These are phyloP conservation scores for Tragulus kanchil DNA, from an alignment of 2,113 vertebrate species.

Conservation along the genomic window DNA sequence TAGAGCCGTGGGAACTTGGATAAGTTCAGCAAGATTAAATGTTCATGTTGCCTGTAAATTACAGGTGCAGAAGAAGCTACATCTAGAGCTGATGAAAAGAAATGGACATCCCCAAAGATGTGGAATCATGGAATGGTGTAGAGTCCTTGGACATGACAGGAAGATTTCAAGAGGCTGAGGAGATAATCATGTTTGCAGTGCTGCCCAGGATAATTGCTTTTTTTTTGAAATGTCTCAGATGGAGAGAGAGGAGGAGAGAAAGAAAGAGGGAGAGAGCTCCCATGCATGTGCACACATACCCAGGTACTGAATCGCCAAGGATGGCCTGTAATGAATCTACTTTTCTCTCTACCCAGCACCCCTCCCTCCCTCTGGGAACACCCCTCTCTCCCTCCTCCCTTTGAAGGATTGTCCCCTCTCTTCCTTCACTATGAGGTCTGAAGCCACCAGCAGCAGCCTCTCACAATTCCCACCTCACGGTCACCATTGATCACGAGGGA, in stretches of 20 bases:
- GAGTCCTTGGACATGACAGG: no score
- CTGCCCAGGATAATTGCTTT: not conserved
- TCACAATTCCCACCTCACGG: not conserved
- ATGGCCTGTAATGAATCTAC: not conserved
- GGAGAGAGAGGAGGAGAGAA: not conserved
- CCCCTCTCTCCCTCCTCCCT: not conserved
- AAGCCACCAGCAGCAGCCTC: not conserved
- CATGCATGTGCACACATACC: not conserved
- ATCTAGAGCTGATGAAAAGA: conserved; percentile 12
- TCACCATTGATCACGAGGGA: not conserved
- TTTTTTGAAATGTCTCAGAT: conserved; percentile 9
- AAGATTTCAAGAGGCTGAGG: not conserved
- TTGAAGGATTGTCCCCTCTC: not conserved
- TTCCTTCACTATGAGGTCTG: not conserved
- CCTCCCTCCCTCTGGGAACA: not conserved
- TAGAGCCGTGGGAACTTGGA: not conserved
- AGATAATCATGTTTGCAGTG: not conserved
- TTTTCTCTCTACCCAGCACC: not conserved
- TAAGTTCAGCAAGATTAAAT: conserved; percentile 12
- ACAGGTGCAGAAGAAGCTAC: not conserved
- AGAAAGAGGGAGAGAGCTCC: not conserved
- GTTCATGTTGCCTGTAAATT: not conserved
- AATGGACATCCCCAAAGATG: not conserved
- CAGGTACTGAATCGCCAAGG: not conserved
- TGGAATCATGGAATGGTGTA: not conserved